phyloP scores from a whole-genome alignment of 2,797 vertebrate species.

The Spondyliosoma cantharus region DNA sequence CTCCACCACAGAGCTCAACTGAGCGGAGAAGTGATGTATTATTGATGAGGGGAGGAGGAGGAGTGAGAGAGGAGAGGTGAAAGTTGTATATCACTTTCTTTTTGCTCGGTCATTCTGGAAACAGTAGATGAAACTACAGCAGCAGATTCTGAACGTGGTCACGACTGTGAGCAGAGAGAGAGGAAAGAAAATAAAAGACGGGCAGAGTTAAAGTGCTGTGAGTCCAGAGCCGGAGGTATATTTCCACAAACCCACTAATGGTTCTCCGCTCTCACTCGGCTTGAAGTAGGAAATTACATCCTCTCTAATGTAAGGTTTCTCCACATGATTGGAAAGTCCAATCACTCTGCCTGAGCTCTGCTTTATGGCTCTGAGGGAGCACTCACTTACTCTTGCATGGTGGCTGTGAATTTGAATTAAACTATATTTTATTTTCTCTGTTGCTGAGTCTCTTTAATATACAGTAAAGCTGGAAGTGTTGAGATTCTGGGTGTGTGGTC shows the following conservation, averaged over 20 bases:
- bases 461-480: no score
- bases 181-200: not conserved
- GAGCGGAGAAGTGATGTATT: slow-evolving; percentile 43
- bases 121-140: not conserved
- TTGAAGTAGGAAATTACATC: slow-evolving; percentile 15
- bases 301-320: slow-evolving; percentile 22
- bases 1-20: slow-evolving; percentile 38
- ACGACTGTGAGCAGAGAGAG: no score
- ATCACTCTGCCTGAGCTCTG: not conserved
- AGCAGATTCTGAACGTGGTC: not conserved
- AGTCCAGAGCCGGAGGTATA: not conserved
- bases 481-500: no score
- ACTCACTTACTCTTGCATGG: not conserved
- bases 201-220: slow-evolving; percentile 5
- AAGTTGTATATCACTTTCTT: slow-evolving; percentile 33
- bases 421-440: not conserved
- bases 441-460: no score
- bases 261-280: slow-evolving; percentile 6
- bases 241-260: slow-evolving; percentile 49
- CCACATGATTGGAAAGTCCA: slow-evolving; percentile 16
- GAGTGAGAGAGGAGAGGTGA: not conserved
- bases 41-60: slow-evolving; percentile 34
- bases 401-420: not conserved
- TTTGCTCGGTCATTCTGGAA: slow-evolving; percentile 23
- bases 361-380: not conserved